Evolutionary conservation across 2,113 vertebrate species (phyloP), one percentile per base, ranked within the genome.

Genomic region (Cebus imitator): DNA sequence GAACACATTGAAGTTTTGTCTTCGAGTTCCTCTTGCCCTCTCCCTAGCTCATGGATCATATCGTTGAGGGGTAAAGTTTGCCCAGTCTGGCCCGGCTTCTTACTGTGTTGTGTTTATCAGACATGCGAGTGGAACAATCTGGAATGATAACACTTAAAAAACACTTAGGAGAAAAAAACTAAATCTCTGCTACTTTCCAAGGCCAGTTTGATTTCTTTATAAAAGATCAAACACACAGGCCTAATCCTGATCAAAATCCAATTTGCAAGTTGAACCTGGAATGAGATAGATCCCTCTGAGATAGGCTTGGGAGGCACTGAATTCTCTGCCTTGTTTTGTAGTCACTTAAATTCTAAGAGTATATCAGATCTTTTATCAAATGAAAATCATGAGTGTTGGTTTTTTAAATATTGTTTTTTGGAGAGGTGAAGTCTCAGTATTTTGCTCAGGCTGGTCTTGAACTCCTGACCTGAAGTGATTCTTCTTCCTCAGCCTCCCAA

Each of bases 251-350:
- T 50, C 14, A 92, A 84, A 92, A 50, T 79, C n/a, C 52, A 89
- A 80, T 81, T 21, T 21, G 30, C 11, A 48, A 35, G 18, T 27
- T 48, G n/a, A 25, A 32, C 58, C 48, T 95, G 35, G 37, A 64
- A 52, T 23, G 68, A 89, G 35, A 35, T 12, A 76, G 40, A 30
- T 43, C 17, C n/a, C 45, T 88, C 73, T 83, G 68, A 75, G 25
- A 57, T 89, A 17, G 55, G 11, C 84, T 82, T 76, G 75, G 35
- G 25, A 45, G 48, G 1, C 21, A 64, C 0, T 89, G 52, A 87
- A 92, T 96, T 91, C 16, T 96, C 45, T 91, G 76, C 40, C 17
- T 91, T 83, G 30, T 87, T 89, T 68, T 79, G 6, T 80, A 80
- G 25, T 94, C n/a, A 79, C 20, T 94, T 80, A 70, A 90, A 27